Base-by-base conservation (phyloP, 2,797 vertebrate species). In the Mastacembelus armatus region DNA sequence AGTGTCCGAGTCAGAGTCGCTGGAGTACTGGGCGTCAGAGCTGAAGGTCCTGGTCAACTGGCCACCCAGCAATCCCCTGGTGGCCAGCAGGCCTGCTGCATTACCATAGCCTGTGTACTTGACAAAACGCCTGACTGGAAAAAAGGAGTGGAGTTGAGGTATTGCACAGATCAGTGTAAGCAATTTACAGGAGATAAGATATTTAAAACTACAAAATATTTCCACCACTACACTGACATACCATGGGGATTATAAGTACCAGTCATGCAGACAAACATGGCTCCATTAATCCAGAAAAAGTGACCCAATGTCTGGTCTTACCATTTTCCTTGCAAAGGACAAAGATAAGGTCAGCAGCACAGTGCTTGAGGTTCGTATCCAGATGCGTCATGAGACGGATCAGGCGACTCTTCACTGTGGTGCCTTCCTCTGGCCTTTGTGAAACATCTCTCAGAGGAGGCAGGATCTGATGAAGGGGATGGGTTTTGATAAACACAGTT, bases 21-120 rank as follows among this genome's bases (percentile, higher is more conserved):
- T 94, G 75, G 93, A 94, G 80, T 94, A 94, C 40, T 79, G 80
- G 63, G 84, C 26, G 1, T 65, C 52, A 2, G 71, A 50, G 70
- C 6, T 51, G 38, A 19, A 4, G 26, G 40, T 21, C 33, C 76
- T 67, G 47, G 49, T 2, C 0, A 50, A 15, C 61, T 82, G 78
- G 4, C 88, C 80, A 0, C 85, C 83, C 66, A 92, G 74, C 45
- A 92, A 27, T 2, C 90, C 90, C 38, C 87, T 84, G 50, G 87
- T 86, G 63, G 94, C 94, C 85, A 95, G 84, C 62, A 95, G 81
- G 4, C 95, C 95, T 0, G 95, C 95, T 0, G 95, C 94, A 2
- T 95, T 95, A 0, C 95, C 94, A 1, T 95, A 95, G 22, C 94
- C 95, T 0, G 93, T 95, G 86, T 95, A 93, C 80, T 95, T 95